These are phyloP conservation scores for Acanthisitta chloris DNA, from an alignment of 2,113 vertebrate genomes.

Conservation along the genomic window DNA sequence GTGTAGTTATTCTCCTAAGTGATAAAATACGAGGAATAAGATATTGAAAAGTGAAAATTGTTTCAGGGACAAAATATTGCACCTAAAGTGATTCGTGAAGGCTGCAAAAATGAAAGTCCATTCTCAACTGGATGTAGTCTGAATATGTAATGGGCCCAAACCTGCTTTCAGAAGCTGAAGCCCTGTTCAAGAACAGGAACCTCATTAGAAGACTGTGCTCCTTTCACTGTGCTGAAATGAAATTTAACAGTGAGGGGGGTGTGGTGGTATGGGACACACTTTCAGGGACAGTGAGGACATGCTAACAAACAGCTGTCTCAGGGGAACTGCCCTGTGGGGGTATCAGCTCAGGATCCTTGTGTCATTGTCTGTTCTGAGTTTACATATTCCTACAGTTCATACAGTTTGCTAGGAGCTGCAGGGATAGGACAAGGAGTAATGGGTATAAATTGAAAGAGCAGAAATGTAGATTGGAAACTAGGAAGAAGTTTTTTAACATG, in stretches of 20 bases:
- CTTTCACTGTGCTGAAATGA: not conserved
- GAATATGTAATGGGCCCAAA: not conserved
- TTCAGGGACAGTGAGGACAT: not conserved
- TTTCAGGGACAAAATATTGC: not conserved
- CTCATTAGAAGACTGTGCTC: not conserved
- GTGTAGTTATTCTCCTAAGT: not conserved
- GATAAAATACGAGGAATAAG: not conserved
- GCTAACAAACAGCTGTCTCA: not conserved
- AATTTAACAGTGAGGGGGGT: not conserved
- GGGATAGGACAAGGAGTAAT: no score
- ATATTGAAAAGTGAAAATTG: not conserved
- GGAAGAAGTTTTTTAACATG: no score
- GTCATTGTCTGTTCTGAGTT: not conserved
- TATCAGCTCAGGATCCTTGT: not conserved
- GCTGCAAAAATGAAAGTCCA: not conserved
- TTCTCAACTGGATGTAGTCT: not conserved
- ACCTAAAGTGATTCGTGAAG: not conserved
- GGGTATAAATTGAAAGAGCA: no score
- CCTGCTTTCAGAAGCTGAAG: not conserved
- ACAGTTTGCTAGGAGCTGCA: no score
- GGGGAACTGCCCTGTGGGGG: not conserved
- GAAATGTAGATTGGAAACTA: no score
- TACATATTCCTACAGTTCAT: no score
- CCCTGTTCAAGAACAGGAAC: not conserved
- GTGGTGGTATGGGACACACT: not conserved